A percentile compares a stretch with the other conserved stretches of the same genome.
These are phyloP conservation scores for Podiceps cristatus DNA, from an alignment of 2,113 vertebrate species.

Conservation along the genomic window DNA sequence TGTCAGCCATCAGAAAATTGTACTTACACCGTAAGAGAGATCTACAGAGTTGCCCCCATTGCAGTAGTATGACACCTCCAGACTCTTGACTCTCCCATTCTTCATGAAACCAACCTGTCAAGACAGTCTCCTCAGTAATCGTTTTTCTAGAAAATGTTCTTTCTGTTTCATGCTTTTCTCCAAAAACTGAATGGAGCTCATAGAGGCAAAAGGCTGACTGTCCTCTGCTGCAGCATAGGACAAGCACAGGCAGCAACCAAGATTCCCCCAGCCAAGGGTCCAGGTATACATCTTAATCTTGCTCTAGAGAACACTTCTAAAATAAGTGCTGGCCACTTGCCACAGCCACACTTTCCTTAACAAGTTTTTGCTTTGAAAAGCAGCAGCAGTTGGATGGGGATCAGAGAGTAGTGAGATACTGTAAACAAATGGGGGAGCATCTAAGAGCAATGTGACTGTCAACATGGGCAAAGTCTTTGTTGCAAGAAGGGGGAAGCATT, in stretches of 20 bases:
- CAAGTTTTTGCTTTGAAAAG: neutral
- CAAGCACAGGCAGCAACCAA: neutral
- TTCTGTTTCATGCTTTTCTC: neutral
- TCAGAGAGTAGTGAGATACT: neutral
- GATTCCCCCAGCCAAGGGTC: neutral
- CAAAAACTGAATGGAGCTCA: neutral
- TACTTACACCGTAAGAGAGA: slow-evolving; percentile 87
- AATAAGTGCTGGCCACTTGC: neutral
- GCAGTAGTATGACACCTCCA: slow-evolving; percentile 87
- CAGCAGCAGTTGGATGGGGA: neutral
- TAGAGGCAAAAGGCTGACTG: neutral
- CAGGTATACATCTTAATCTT: neutral
- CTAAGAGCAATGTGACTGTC: neutral
- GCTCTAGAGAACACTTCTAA: neutral
- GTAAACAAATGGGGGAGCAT: neutral
- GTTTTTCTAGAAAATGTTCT: neutral
- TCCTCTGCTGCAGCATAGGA: neutral
- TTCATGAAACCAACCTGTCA: slow-evolving; percentile 90
- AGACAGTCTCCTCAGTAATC: neutral
- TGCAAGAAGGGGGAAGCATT: neutral
- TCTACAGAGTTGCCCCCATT: slow-evolving; percentile 90
- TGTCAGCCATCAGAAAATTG: neutral
- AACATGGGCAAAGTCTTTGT: neutral
- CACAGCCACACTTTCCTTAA: neutral
- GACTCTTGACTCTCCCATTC: slow-evolving; percentile 85